Evolutionary conservation across 1,140 invertebrate species (phyloP).

Genomic region (Lerema accius): DNA sequence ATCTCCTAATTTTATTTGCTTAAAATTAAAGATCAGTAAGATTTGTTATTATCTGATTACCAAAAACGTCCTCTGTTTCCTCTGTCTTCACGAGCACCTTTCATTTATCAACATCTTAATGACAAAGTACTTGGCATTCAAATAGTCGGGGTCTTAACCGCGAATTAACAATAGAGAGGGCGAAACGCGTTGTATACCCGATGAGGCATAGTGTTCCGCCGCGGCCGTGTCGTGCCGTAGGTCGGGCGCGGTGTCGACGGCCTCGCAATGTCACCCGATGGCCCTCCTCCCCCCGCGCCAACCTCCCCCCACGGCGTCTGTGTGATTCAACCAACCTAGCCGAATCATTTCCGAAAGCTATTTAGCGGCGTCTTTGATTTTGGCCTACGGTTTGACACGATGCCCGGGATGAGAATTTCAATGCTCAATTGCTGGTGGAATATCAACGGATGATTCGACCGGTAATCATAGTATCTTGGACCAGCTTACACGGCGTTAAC

Average conservation of each 20-base stretch:
- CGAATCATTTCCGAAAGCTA: constrained; percentile 63
- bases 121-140: no score
- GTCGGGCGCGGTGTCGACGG: constrained; percentile 69
- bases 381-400: neutral
- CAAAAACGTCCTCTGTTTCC: no score
- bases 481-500: no score
- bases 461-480: no score
- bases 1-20: no score
- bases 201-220: constrained; percentile 36
- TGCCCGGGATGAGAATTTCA: neutral
- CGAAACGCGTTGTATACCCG: neutral
- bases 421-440: no score
- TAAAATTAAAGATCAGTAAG: no score
- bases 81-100: no score
- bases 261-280: constrained; percentile 76
- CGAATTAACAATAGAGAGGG: neutral
- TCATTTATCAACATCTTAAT: no score
- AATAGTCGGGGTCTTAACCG: no score
- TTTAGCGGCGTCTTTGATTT: constrained; percentile 49
- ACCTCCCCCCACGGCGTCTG: constrained; percentile 27
- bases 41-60: no score
- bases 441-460: no score
- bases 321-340: constrained; percentile 36
- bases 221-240: constrained; percentile 60
- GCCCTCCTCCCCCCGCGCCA: constrained; percentile 29